Percentiles rank a stretch among this genome's conserved stretches.
phyloP scores from a whole-genome alignment of 2,888 invertebrate genomes.

The Tetanocera ferruginea region DNA sequence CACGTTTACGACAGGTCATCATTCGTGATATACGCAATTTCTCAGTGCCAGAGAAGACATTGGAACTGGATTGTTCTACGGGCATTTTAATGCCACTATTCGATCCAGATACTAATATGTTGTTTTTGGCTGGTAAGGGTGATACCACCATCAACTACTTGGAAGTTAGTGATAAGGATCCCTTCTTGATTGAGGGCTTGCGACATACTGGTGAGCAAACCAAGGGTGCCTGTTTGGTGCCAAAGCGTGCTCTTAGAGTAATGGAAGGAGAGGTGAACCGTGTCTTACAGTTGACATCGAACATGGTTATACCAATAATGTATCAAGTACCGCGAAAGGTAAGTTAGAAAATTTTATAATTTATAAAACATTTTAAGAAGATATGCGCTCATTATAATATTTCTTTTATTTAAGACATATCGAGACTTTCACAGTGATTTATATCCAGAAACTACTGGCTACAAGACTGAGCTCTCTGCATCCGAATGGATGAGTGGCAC shows the following conservation, averaged over 20 bases:
- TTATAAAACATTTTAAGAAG: not conserved
- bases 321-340: slow-evolving; percentile 96
- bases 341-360: slow-evolving; percentile 21
- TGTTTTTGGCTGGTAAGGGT: slow-evolving; percentile 94
- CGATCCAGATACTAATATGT: slow-evolving; percentile 94
- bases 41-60: slow-evolving; percentile 80
- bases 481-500: slow-evolving; percentile 86
- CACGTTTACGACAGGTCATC: slow-evolving; percentile 87
- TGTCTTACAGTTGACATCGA: slow-evolving; percentile 87
- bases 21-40: slow-evolving; percentile 90
- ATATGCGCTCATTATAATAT: not conserved
- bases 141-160: slow-evolving; percentile 92
- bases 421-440: slow-evolving; percentile 95
- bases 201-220: slow-evolving; percentile 94
- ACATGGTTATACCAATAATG: slow-evolving; percentile 91
- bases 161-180: slow-evolving; percentile 91
- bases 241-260: slow-evolving; percentile 92
- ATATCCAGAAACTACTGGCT: slow-evolving; percentile 91
- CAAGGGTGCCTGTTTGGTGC: slow-evolving; percentile 92
- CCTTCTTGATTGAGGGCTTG: slow-evolving; percentile 89
- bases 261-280: slow-evolving; percentile 98
- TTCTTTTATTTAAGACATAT: slow-evolving; percentile 77
- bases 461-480: slow-evolving; percentile 83
- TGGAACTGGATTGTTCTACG: slow-evolving; percentile 88
- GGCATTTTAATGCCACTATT: slow-evolving; percentile 93